Evolutionary conservation across 2,113 vertebrate genomes (phyloP).

Genomic region (Corythaixoides concolor): DNA sequence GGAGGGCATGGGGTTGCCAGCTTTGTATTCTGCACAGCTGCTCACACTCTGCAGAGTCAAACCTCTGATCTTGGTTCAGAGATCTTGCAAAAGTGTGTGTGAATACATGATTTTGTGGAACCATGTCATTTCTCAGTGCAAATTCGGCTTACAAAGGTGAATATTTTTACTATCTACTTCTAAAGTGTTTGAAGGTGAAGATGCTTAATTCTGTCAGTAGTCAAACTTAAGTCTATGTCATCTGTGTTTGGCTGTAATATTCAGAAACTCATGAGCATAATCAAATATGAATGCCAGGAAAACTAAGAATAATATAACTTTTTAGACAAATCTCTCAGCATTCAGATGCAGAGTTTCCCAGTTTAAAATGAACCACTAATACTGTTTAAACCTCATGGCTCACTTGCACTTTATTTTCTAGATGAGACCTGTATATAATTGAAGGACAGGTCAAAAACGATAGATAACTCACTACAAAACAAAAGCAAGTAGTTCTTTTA

Average conservation of each 20-base stretch:
- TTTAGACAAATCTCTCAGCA: not conserved
- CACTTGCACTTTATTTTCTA: not conserved
- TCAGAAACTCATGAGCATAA: not conserved
- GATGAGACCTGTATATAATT: not conserved
- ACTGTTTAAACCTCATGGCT: not conserved
- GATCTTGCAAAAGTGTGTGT: not conserved
- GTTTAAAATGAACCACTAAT: not conserved
- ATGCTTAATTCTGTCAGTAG: not conserved
- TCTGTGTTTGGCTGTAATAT: not conserved
- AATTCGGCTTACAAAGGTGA: not conserved
- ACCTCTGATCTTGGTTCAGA: not conserved
- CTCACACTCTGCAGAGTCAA: not conserved
- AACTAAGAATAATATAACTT: not conserved
- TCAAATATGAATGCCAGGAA: not conserved
- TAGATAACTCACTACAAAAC: not conserved
- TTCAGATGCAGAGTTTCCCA: not conserved
- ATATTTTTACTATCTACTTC: not conserved
- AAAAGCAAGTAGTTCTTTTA: not conserved
- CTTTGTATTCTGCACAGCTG: constrained; percentile 1
- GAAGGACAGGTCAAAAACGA: not conserved
- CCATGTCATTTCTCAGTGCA: not conserved
- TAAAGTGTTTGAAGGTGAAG: not conserved
- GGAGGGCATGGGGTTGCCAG: accelerated
- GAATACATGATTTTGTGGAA: not conserved
- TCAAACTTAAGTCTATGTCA: not conserved